Base-by-base conservation (phyloP, 1,140 invertebrate genomes). In the Drosophila busckii region DNA sequence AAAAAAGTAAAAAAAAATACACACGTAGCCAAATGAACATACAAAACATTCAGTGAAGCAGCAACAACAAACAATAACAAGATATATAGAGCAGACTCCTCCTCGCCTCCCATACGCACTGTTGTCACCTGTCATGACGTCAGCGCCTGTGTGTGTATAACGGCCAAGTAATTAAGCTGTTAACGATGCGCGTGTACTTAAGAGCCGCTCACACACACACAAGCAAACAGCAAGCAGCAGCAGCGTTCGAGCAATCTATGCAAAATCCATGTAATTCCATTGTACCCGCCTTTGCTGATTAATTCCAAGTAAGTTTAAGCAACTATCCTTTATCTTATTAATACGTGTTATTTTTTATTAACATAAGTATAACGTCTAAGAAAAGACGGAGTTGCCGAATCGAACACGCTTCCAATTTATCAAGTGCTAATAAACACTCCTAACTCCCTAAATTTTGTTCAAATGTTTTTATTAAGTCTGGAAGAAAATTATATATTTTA, bases 81-180 rank as follows among this genome's bases (percentile, higher is more conserved):
- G 10, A 53, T 25, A 37, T 12, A 26, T 3, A 25, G 34, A 20
- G 8, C 44, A 44, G 42, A 26, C 29, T 68, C 63, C 73, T 38
- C 37, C 56, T 45, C 19, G 52, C 25, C 25, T 16, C 38, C 31
- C 32, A 32, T 13, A 35, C 35, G 19, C 46, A 32, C 46, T 19
- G n/a, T n/a, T n/a, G 53, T 19, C 49, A 46, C 37, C 46, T 53
- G 32, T 50, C 60, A 34, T 75, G 64, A 66, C 75, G 48, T 70
- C 75, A 75, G 61, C 65, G 46, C 59, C n/a, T n/a, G n/a, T n/a
- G n/a, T 35, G 37, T 58, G 69, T 48, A 75, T n/a, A 82, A 82
- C 60, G 75, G 69, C 50, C 48, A 65, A 82, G 69, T 69, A 82
- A 82, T 82, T 80, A 80, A 80, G 75, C 75, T 63, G 69, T 78